Conservation (phyloP, 2,113 vertebrate genomes). For the Climacteris rufus region DNA sequence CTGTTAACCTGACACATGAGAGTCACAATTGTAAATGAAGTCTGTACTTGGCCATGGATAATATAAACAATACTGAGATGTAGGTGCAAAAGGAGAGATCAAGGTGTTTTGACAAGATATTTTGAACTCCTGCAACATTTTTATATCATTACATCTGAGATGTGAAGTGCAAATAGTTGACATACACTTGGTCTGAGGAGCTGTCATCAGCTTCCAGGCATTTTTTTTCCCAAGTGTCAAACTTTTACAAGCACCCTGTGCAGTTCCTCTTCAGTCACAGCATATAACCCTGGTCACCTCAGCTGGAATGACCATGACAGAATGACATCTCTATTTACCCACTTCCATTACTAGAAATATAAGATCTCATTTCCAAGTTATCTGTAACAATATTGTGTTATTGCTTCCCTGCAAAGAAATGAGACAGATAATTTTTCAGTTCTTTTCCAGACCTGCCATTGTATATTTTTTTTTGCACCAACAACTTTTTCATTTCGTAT, state of each 20-base stretch:
- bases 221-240: not conserved
- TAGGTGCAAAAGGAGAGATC: not conserved
- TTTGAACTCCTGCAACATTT: not conserved
- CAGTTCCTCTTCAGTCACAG: not conserved
- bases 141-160: not conserved
- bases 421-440: not conserved
- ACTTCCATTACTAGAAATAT: not conserved
- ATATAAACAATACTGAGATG: not conserved
- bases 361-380: not conserved
- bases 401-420: not conserved
- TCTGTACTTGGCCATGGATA: not conserved
- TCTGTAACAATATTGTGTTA: not conserved
- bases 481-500: not conserved
- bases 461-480: not conserved
- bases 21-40: not conserved
- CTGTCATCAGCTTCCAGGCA: not conserved
- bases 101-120: not conserved
- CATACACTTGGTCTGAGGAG: not conserved
- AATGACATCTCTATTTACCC: not conserved
- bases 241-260: not conserved
- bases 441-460: not conserved
- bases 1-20: not conserved
- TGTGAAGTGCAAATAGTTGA: not conserved
- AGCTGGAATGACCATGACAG: not conserved
- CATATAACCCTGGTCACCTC: not conserved